Conservation (phyloP, 2,797 vertebrate genomes). For the Brachyrhaphis roseni region DNA sequence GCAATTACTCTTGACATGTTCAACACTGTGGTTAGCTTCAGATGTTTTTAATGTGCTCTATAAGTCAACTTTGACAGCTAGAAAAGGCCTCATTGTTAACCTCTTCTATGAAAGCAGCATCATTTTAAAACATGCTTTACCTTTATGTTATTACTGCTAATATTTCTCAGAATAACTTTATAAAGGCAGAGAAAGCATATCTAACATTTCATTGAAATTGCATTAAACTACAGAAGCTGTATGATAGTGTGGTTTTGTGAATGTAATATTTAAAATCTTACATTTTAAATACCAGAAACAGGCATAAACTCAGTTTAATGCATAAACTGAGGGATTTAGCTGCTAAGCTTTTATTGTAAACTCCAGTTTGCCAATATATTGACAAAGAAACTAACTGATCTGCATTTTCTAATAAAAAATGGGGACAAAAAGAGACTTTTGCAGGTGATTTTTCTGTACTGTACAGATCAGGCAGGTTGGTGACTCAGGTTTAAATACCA, state of each 20-base stretch:
- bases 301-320: background rate
- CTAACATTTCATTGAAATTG: background rate
- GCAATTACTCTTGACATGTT: background rate
- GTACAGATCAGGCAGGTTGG: background rate
- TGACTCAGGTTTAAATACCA: slow-evolving; percentile 29
- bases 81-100: background rate
- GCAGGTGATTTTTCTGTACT: background rate
- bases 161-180: background rate
- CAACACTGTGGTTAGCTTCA: background rate
- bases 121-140: background rate
- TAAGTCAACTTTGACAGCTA: background rate
- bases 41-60: background rate
- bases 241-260: background rate
- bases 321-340: background rate
- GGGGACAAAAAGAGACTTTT: background rate
- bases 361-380: background rate
- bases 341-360: background rate
- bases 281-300: background rate
- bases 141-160: background rate
- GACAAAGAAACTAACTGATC: background rate
- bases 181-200: background rate
- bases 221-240: background rate
- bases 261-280: background rate
- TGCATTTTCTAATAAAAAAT: background rate
- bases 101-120: background rate